phyloP scores from a whole-genome alignment of 1,140 invertebrate species.

The Drosophila repleta region DNA sequence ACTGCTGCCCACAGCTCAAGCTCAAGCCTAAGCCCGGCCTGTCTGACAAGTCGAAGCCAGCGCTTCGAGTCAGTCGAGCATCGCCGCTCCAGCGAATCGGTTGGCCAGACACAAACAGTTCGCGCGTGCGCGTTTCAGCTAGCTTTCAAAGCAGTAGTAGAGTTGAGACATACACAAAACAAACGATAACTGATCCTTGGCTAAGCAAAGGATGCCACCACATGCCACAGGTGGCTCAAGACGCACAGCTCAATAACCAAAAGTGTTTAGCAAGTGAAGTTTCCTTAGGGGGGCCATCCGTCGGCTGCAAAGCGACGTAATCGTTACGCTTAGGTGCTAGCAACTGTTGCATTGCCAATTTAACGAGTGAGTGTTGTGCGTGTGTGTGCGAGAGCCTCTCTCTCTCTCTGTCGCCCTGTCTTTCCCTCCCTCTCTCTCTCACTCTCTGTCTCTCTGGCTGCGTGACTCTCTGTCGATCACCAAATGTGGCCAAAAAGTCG shows the following conservation, averaged over 20 bases:
- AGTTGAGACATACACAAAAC: background rate
- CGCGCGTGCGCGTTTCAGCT: conserved; percentile 32
- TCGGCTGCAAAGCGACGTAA: conserved; percentile 55
- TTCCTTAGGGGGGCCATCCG: conserved; percentile 2
- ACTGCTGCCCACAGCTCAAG: conserved; percentile 17
- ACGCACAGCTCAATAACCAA: conserved; percentile 29
- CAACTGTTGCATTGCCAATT: conserved; percentile 75
- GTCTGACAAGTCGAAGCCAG: conserved; percentile 6
- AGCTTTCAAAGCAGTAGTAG: conserved; percentile 6
- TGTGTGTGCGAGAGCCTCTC: conserved; percentile 16
- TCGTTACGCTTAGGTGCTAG: conserved; percentile 74
- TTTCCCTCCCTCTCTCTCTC: conserved; percentile 1
- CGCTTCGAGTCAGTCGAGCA: conserved; percentile 53
- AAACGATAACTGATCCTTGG: conserved; percentile 1
- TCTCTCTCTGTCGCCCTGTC: conserved; percentile 1
- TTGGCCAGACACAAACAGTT: conserved; percentile 37
- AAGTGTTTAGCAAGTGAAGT: conserved; percentile 42
- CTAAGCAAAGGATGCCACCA: background rate
- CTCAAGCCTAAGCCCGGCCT: conserved; percentile 18
- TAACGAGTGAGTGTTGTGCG: conserved; percentile 49
- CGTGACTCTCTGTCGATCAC: background rate
- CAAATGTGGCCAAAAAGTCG: conserved; percentile 38
- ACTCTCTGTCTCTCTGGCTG: background rate
- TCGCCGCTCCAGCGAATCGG: conserved; percentile 60
- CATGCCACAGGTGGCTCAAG: background rate